Percentiles rank a stretch among this genome's conserved stretches.
Conservation (phyloP, 2,888 invertebrate species). For the Teinopalpus imperialis region DNA sequence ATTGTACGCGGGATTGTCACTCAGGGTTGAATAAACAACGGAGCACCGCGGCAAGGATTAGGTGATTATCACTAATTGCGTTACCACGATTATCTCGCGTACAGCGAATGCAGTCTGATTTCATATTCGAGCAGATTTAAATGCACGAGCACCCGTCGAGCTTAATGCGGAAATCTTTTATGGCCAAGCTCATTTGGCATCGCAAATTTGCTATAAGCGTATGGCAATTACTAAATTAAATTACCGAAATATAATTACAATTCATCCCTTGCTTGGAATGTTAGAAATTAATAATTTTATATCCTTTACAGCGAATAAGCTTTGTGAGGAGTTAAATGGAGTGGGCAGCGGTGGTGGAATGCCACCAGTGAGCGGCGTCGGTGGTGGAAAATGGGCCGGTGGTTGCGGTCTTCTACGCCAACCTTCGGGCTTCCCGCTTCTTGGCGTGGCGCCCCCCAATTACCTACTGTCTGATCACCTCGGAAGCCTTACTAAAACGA, state of each 20-base stretch:
- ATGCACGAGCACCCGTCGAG: constrained; percentile 53
- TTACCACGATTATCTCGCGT: constrained; percentile 79
- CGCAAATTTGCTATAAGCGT: constrained; percentile 1
- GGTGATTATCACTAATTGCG: constrained; percentile 79
- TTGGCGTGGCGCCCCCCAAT: constrained; percentile 82
- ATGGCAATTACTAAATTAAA: constrained; percentile 13
- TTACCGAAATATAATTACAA: neutral
- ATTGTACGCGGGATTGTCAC: constrained; percentile 81
- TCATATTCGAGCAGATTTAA: constrained; percentile 68
- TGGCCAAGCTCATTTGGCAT: constrained; percentile 16
- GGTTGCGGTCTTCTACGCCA: constrained; percentile 84
- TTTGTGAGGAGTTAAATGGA: constrained; percentile 71
- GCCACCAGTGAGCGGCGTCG: constrained; percentile 59
- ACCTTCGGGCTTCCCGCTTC: constrained; percentile 82
- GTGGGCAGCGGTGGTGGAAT: constrained; percentile 62
- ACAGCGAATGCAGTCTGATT: constrained; percentile 70
- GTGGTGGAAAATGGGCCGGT: constrained; percentile 81
- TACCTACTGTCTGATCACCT: constrained; percentile 84
- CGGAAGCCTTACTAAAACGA: constrained; percentile 81
- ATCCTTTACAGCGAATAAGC: constrained; percentile 63
- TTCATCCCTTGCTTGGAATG: neutral
- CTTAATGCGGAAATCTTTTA: constrained; percentile 22
- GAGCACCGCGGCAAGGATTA: constrained; percentile 77
- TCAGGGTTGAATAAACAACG: constrained; percentile 81
- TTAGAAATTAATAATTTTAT: neutral